These are phyloP conservation scores for Bujurquina vittata DNA, from an alignment of 2,113 vertebrate species.

Conservation along the genomic window DNA sequence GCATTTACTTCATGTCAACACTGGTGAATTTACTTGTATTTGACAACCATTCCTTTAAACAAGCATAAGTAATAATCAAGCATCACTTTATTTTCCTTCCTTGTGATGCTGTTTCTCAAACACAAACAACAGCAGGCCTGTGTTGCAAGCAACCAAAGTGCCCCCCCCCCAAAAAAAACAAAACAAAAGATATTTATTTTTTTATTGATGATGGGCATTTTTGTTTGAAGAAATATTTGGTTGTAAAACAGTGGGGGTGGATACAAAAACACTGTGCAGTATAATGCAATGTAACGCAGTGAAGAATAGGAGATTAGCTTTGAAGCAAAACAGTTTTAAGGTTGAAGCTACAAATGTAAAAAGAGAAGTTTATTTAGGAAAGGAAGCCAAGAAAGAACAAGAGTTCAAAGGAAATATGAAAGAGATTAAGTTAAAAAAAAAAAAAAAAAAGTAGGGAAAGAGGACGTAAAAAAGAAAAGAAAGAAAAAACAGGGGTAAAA, in stretches of 20 bases:
- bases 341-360: neutral
- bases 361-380: neutral
- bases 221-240: neutral
- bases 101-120: conserved; percentile 58
- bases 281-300: neutral
- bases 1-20: conserved; percentile 57
- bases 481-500: no score
- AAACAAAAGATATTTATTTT: neutral
- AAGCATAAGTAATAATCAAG: conserved; percentile 63
- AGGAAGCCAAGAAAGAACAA: neutral
- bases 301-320: neutral
- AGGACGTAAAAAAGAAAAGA: no score
- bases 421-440: neutral
- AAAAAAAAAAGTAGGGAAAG: no score
- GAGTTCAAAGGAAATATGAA: neutral
- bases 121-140: conserved; percentile 71
- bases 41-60: conserved; percentile 56
- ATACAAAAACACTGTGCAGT: conserved; percentile 16
- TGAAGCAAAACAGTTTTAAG: neutral
- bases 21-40: conserved; percentile 48
- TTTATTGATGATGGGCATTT: conserved; percentile 15
- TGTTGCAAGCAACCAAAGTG: conserved; percentile 15
- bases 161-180: neutral
- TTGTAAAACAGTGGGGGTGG: conserved; percentile 6
- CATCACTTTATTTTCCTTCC: conserved; percentile 60